Conservation (phyloP, 2,797 vertebrate species). For the Poliocrania exsul region DNA sequence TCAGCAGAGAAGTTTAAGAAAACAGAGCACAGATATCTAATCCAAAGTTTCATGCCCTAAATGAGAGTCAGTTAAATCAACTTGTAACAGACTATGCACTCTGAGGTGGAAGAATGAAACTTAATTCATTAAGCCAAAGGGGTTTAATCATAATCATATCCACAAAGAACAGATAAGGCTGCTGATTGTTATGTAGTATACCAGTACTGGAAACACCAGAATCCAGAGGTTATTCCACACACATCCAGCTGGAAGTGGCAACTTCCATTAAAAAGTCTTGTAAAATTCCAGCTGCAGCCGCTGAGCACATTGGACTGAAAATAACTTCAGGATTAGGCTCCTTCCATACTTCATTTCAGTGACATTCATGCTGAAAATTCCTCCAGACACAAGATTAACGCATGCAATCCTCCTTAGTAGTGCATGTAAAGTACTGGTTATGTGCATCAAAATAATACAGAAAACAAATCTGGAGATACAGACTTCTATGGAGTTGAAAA, state of each 20-base stretch:
- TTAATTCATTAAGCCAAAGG: background rate
- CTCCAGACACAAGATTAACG: background rate
- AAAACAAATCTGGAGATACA: background rate
- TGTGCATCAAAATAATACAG: background rate
- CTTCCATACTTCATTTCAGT: background rate
- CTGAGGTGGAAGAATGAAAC: background rate
- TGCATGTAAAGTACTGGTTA: background rate
- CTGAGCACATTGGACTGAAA: background rate
- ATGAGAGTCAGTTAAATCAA: background rate
- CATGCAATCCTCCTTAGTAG: background rate
- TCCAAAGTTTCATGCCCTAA: background rate
- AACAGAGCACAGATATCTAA: background rate
- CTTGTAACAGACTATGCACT: background rate
- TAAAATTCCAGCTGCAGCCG: background rate
- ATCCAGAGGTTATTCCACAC: background rate
- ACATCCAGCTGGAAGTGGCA: background rate
- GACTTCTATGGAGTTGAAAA: background rate
- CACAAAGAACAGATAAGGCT: background rate
- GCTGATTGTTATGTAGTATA: background rate
- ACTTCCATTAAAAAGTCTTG: background rate
- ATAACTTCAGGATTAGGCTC: background rate
- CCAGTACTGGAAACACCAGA: background rate
- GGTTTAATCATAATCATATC: background rate
- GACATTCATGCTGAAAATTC: background rate
- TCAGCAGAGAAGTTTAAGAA: background rate